Base-by-base conservation (phyloP, 2,797 vertebrate species). In the Danio choprae region DNA sequence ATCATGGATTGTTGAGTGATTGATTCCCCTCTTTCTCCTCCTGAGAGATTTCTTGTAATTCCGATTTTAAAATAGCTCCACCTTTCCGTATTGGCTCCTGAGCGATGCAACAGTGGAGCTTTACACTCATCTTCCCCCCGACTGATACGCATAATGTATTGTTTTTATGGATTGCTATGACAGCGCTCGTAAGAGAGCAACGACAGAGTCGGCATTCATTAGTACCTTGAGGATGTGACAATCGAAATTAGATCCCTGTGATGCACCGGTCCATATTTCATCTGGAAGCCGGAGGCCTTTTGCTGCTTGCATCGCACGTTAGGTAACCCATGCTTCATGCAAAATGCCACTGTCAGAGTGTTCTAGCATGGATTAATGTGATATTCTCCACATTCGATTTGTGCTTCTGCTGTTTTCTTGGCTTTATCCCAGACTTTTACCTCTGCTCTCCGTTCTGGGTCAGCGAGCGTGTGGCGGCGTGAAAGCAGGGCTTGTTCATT, bases 141-240 rank as follows among this genome's bases (percentile, higher is more conserved):
- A 79, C 68, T 79, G 58, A 72, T 63, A 62, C 10, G 20, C 22
- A 46, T 80, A 80, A 80, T 65, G 78, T 80, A 80, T 80, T 40
- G 78, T 73, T 80, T 80, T 80, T 73, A 80, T 80, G 69, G 78
- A 80, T 80, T 80, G 78, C 60, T 62, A 46, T 80, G 78, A 73
- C 78, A 73, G 69, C 60, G 9, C 41, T 56, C 69, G 60, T 64
- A 36, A 80, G 69, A 80, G 78, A 79, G 77, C 67, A 79, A 60
- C 22, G 46, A 72, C 77, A 71, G 67, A 71, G 58, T 59, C 41
- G 60, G 78, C 78, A 73, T 80, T 80, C 78, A 73, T 80, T 80
- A 80, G 78, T 73, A 65, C 78, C 69, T 80, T 73, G 69, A 80
- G 78, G 78, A 80, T 65, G 69, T 80, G 78, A 80, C 78, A 73